Conservation (phyloP, 64 coral and sea anemone species). For the Anthopleura sola region DNA sequence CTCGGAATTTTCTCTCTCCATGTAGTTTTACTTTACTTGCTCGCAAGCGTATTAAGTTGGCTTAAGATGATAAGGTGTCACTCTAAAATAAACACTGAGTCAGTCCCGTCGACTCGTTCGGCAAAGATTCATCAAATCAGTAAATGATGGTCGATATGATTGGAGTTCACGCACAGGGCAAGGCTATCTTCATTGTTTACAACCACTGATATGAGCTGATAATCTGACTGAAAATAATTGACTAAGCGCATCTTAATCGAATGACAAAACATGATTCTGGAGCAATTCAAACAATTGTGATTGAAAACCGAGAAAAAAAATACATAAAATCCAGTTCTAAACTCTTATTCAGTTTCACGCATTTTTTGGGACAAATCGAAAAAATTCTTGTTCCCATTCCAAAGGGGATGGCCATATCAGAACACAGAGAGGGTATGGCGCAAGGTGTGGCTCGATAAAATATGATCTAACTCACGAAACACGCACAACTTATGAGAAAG, state of each 20-base stretch:
- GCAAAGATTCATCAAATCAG: slow-evolving; percentile 3
- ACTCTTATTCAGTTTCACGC: no score
- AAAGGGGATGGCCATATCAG: background rate
- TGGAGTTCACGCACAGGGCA: background rate
- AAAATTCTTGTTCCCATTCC: no score
- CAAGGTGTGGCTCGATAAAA: background rate
- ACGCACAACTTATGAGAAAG: background rate
- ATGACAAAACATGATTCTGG: background rate
- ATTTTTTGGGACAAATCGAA: no score
- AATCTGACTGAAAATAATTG: background rate
- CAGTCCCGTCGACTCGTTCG: slow-evolving; percentile 12
- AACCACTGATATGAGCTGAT: slow-evolving; percentile 4
- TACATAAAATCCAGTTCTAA: no score
- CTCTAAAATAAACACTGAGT: background rate
- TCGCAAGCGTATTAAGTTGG: background rate
- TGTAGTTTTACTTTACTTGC: background rate
- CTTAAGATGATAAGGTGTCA: slow-evolving; percentile 5
- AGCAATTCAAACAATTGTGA: background rate
- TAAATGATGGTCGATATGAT: background rate
- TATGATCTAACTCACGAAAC: background rate
- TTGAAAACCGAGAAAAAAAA: background rate
- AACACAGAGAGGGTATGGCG: background rate
- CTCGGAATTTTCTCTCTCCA: background rate
- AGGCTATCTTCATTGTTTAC: slow-evolving; percentile 18
- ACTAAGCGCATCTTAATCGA: background rate